Evolutionary conservation across 2,113 vertebrate genomes (phyloP).

Genomic region (Nettapus auritus): DNA sequence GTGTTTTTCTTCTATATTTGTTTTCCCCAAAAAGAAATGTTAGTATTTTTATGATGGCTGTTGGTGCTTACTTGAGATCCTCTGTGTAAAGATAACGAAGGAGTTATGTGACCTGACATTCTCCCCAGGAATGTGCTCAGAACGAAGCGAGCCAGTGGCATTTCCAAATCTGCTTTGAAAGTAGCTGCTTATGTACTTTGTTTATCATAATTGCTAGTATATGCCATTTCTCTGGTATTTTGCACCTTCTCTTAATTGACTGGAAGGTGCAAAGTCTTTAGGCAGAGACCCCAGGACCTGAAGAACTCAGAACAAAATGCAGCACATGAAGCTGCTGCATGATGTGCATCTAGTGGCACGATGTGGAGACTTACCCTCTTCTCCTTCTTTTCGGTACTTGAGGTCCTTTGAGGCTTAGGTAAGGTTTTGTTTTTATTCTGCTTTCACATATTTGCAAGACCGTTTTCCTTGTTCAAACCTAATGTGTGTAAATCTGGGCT

Average conservation of each 20-base stretch:
- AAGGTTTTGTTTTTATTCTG: background rate
- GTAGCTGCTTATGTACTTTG: background rate
- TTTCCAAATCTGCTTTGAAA: conserved; percentile 44
- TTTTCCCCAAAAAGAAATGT: conserved; percentile 15
- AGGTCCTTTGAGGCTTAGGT: background rate
- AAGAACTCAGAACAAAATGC: background rate
- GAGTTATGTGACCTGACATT: conserved; percentile 42
- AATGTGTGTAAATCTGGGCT: background rate
- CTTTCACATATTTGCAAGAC: background rate
- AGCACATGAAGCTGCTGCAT: background rate
- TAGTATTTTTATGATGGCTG: conserved; percentile 34
- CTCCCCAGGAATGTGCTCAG: conserved; percentile 30
- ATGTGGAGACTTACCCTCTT: background rate
- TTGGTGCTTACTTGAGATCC: conserved; percentile 5
- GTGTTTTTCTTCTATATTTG: conserved; percentile 4
- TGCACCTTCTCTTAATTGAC: background rate
- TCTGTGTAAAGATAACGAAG: conserved; percentile 45
- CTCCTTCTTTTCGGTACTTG: background rate
- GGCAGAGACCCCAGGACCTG: background rate
- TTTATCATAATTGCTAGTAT: background rate
- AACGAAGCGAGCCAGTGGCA: conserved; percentile 29
- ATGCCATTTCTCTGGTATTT: conserved; percentile 23
- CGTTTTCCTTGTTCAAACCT: background rate
- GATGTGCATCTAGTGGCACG: background rate
- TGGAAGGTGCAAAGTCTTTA: background rate